phyloP scores from a whole-genome alignment of 1,140 invertebrate genomes.

The Drusus annulatus region DNA sequence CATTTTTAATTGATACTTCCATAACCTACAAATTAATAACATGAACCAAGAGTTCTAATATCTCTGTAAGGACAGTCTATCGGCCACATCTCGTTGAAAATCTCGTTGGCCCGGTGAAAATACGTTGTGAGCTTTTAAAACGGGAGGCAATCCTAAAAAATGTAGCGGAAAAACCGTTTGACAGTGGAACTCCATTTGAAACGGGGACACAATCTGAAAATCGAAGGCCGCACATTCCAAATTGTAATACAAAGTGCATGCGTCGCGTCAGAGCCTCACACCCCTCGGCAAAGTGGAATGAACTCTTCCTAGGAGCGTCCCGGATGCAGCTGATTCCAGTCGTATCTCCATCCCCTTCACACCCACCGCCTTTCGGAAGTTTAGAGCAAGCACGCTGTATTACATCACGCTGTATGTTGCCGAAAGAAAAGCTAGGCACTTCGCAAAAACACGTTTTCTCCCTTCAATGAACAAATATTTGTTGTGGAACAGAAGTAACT shows the following conservation, averaged over 20 bases:
- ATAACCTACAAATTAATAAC: too few relatives aligned
- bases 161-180: not conserved
- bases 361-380: not conserved
- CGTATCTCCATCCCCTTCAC: constrained; percentile 15
- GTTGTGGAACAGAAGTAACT: too few relatives aligned
- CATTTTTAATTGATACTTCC: too few relatives aligned
- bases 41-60: too few relatives aligned
- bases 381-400: constrained; percentile 1
- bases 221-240: not conserved
- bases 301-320: constrained; percentile 35
- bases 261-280: constrained; percentile 12
- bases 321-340: constrained; percentile 32
- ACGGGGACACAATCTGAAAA: not conserved
- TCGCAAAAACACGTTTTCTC: not conserved
- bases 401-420: too few relatives aligned
- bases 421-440: not conserved
- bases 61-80: too few relatives aligned
- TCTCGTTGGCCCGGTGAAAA: too few relatives aligned
- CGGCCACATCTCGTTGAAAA: too few relatives aligned
- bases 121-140: too few relatives aligned
- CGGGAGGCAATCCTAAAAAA: not conserved
- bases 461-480: too few relatives aligned
- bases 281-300: constrained; percentile 37
- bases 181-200: not conserved
- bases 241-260: constrained; percentile 3